Conservation (phyloP, 64 coral and sea anemone genomes). For the Montipora capricornis region DNA sequence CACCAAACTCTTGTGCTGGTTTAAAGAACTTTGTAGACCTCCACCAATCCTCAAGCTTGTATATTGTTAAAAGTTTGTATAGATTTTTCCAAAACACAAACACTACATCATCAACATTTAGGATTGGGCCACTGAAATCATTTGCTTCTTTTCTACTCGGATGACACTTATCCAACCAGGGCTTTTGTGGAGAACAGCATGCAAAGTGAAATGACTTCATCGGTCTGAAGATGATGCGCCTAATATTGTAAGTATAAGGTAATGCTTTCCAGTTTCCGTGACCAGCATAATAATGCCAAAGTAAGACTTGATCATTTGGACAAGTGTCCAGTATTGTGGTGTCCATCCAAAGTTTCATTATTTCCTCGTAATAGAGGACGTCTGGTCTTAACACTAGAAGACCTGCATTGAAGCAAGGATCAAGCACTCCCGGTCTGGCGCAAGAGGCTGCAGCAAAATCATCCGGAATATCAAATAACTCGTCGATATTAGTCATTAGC, state of each 20-base stretch:
- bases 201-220: conserved; percentile 90
- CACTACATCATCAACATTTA: conserved; percentile 60
- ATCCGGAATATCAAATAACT: conserved; percentile 72
- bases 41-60: conserved; percentile 81
- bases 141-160: conserved; percentile 70
- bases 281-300: conserved; percentile 89
- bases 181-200: conserved; percentile 76
- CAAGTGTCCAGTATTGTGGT: conserved; percentile 69
- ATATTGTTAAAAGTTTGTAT: conserved; percentile 61
- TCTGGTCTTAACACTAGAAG: conserved; percentile 81
- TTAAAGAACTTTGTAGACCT: conserved; percentile 65
- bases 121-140: conserved; percentile 66
- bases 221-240: conserved; percentile 81
- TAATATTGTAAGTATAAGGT: conserved; percentile 76
- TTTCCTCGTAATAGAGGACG: conserved; percentile 47
- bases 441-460: conserved; percentile 88
- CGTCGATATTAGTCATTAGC: conserved; percentile 80
- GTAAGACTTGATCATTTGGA: conserved; percentile 84
- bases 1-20: conserved; percentile 69
- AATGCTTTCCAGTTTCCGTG: conserved; percentile 55
- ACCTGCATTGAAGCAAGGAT: conserved; percentile 93
- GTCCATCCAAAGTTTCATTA: conserved; percentile 71
- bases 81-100: conserved; percentile 84
- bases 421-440: conserved; percentile 74
- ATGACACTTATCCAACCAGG: conserved; percentile 78